These are phyloP conservation scores for Mus pahari DNA, from an alignment of 2,113 vertebrate species.

Conservation along the genomic window DNA sequence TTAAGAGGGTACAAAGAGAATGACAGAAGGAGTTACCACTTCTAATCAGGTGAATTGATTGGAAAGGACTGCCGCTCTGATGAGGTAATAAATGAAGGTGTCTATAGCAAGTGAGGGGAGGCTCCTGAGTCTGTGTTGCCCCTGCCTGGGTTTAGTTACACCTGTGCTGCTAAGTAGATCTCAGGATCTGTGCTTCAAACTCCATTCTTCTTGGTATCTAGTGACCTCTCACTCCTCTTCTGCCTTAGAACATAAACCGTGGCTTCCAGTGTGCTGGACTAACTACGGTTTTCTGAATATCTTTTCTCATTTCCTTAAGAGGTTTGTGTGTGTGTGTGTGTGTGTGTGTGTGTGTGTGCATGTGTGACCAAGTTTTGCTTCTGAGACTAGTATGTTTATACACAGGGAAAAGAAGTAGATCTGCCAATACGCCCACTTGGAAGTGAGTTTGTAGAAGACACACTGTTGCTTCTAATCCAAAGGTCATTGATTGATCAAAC, in stretches of 20 bases:
- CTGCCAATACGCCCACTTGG: neutral
- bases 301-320: neutral
- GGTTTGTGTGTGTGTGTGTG: too few relatives aligned
- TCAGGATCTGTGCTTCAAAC: neutral
- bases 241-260: neutral
- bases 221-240: neutral
- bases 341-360: neutral
- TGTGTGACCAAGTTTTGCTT: slow-evolving; percentile 1
- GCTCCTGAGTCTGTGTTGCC: neutral
- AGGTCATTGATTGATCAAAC: slow-evolving; percentile 28
- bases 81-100: neutral
- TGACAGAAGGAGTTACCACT: neutral
- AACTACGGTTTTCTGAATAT: neutral
- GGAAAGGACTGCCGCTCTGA: neutral
- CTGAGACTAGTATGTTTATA: neutral
- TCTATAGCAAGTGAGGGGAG: neutral
- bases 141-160: neutral
- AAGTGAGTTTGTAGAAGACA: neutral
- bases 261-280: neutral
- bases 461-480: neutral
- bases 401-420: neutral
- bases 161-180: neutral
- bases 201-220: neutral
- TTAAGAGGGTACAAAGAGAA: neutral
- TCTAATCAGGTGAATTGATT: neutral